Percentiles rank a stretch among this genome's conserved stretches.
These are phyloP conservation scores for Drosophila monieri DNA, from an alignment of 2,888 invertebrate genomes.

Conservation along the genomic window DNA sequence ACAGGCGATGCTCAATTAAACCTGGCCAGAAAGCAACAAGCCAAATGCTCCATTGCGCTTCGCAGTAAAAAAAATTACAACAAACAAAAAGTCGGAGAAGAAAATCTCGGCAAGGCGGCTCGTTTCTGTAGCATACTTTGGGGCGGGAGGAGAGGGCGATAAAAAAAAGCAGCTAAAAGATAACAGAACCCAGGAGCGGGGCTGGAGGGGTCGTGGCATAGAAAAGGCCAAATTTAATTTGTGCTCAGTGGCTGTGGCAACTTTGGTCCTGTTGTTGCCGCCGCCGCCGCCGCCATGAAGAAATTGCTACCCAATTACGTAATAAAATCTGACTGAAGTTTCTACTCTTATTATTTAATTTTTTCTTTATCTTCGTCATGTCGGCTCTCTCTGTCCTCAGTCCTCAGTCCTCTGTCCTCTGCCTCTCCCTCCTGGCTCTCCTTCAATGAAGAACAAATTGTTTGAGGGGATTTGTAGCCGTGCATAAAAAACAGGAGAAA, in stretches of 20 bases:
- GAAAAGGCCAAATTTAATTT: constrained; percentile 74
- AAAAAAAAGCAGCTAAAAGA: constrained; percentile 13
- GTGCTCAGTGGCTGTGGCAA: constrained; percentile 63
- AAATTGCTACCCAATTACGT: constrained; percentile 79
- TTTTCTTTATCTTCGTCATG: constrained; percentile 56
- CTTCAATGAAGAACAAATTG: constrained; percentile 25
- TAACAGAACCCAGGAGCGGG: neutral
- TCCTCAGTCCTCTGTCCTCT: neutral
- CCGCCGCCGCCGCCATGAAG: constrained; percentile 50
- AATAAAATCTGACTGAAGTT: constrained; percentile 78
- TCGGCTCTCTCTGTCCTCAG: neutral
- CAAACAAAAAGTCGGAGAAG: constrained; percentile 17
- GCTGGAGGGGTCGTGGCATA: neutral
- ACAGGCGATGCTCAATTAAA: constrained; percentile 70
- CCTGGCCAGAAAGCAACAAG: constrained; percentile 46
- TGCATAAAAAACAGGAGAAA: neutral
- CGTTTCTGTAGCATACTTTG: constrained; percentile 43
- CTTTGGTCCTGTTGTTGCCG: constrained; percentile 42
- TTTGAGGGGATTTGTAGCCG: constrained; percentile 13
- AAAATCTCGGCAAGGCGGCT: constrained; percentile 30
- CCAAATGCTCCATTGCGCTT: constrained; percentile 52
- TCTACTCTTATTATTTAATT: constrained; percentile 77
- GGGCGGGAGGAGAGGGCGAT: constrained; percentile 18
- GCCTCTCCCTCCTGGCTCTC: no score
- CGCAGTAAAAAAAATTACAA: constrained; percentile 18